phyloP scores from a whole-genome alignment of 2,113 vertebrate genomes.

The Dicrurus megarhynchus region DNA sequence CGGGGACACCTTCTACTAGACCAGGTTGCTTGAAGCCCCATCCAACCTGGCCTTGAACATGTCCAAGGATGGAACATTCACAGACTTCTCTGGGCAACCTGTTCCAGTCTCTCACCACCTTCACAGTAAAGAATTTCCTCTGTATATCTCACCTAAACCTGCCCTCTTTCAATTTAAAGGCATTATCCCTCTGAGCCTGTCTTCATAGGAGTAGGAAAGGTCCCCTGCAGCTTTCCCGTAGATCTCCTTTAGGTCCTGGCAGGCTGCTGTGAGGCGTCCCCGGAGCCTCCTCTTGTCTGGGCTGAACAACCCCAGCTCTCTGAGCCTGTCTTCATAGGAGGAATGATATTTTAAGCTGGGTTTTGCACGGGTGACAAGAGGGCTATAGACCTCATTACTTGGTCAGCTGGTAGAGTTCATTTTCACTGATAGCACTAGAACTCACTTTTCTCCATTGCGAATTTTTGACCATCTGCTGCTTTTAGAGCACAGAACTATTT shows the following conservation, averaged over 20 bases:
- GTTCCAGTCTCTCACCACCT: not conserved
- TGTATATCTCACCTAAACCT: not conserved
- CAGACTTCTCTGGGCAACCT: not conserved
- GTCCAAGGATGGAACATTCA: not conserved
- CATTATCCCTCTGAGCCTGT: too few species aligned
- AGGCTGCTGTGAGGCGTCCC: not conserved
- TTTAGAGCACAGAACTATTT: not conserved
- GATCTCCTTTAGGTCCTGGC: not conserved
- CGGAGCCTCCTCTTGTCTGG: not conserved
- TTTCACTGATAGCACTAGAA: not conserved
- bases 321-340: not conserved
- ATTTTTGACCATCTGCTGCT: not conserved
- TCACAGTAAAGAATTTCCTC: not conserved
- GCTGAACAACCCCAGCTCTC: not conserved
- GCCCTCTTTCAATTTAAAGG: not conserved
- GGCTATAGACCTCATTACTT: not conserved
- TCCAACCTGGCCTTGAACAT: not conserved
- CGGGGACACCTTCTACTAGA: accelerated
- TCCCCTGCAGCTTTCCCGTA: accelerated
- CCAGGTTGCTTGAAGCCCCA: not conserved
- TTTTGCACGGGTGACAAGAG: not conserved
- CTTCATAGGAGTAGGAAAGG: too few species aligned
- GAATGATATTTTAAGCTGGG: not conserved
- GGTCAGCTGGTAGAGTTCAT: accelerated
- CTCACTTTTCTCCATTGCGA: not conserved